phyloP scores from a whole-genome alignment of 2,797 vertebrate genomes.

The Lithobates pipiens region DNA sequence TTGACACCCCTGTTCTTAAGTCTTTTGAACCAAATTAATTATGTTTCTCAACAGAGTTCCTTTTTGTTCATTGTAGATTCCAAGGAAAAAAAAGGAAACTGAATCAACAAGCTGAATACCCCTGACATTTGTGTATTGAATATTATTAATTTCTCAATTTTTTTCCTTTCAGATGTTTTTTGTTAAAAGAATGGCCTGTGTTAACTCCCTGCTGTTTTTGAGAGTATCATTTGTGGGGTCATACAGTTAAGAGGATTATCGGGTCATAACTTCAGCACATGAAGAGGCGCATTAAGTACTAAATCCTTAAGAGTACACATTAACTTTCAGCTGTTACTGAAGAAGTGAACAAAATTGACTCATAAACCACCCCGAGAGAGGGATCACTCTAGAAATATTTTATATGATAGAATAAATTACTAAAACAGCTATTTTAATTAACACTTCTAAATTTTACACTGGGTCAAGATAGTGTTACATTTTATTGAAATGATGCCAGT shows the following conservation, averaged over 20 bases:
- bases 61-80: no score
- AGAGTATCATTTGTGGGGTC: slow-evolving; percentile 46
- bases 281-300: slow-evolving; percentile 32
- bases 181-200: not conserved
- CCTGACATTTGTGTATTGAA: no score
- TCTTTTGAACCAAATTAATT: no score
- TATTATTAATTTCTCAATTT: not conserved
- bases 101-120: no score
- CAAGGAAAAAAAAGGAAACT: no score
- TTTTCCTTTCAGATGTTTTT: slow-evolving; percentile 5
- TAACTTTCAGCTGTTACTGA: slow-evolving; percentile 27
- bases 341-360: not conserved
- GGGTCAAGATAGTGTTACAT: no score
- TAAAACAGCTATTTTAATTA: no score
- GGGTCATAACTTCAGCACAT: slow-evolving; percentile 46
- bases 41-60: no score
- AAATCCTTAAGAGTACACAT: slow-evolving; percentile 33
- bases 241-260: slow-evolving; percentile 42
- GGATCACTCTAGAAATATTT: not conserved
- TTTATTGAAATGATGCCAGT: no score
- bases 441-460: not conserved
- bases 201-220: slow-evolving; percentile 9
- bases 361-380: not conserved
- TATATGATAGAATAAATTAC: no score
- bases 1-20: no score